Evolutionary conservation across 2,888 invertebrate genomes (phyloP).

Genomic region (Ommatoiulus sabulosus): DNA sequence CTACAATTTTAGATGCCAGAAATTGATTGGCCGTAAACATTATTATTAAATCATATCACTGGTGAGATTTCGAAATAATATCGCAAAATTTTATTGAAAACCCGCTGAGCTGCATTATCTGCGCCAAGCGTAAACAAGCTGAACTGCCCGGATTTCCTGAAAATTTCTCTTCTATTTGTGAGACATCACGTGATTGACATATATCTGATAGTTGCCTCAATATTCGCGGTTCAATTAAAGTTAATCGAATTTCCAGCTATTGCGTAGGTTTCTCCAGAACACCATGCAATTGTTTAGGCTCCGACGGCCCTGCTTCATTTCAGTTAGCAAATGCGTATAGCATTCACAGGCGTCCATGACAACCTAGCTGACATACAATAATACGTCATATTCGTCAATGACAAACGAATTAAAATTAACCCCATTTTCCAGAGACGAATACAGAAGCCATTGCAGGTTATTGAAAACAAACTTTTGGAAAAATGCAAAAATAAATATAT

Average conservation of each 20-base stretch:
- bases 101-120: neutral
- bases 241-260: conserved; percentile 19
- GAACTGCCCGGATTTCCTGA: neutral
- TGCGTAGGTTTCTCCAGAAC: neutral
- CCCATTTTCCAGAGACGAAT: too few relatives aligned
- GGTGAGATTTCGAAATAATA: neutral
- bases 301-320: neutral
- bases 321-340: neutral
- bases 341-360: neutral
- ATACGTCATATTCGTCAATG: neutral
- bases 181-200: neutral
- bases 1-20: too few relatives aligned
- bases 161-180: neutral
- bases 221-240: conserved; percentile 12
- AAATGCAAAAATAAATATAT: too few relatives aligned
- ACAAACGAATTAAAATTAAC: neutral
- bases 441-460: too few relatives aligned
- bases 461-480: too few relatives aligned
- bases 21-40: too few relatives aligned
- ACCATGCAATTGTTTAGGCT: conserved; percentile 8
- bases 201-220: neutral
- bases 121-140: neutral
- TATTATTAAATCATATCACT: too few relatives aligned
- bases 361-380: neutral
- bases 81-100: neutral